Base-by-base conservation (phyloP, 1,140 invertebrate species). In the Diploscapter pachys region DNA sequence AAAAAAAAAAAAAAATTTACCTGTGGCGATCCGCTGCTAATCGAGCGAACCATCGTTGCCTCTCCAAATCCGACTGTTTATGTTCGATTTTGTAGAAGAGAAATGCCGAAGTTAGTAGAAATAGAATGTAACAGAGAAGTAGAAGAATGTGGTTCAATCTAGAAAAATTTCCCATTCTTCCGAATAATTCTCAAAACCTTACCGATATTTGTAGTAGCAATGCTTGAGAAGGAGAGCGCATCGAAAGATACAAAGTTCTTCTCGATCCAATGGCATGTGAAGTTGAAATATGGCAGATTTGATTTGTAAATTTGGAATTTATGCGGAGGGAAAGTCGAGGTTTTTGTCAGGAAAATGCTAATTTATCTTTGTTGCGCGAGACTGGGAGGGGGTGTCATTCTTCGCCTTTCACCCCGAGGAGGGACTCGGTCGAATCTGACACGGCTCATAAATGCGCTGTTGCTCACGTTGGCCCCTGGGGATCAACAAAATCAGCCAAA, bases 191-290 rank as follows among this genome's bases (percentile, higher is more conserved):
- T 2, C 31, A 13, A 64, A 8, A 5, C 31, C 63, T 13, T 52
- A 68, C 66, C 66, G 53, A 55, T 68, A 68, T 68, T 53, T 68
- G 8, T 8, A 55, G 51, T 68, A 68, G 50, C 53, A 51, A 68
- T 68, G 6, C 2, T 68, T 68, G 9, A 68, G 8, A 11, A 52
- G 5, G 6, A 68, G n/a, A 8, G 57, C 5, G 51, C 53, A 52
- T 9, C 31, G 31, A 31, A 31, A 31, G 31, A 31, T 31, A 1
- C 31, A 31, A 31, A 31, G 31, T 31, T 31, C 31, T 31, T 31
- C 31, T 31, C 31, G 0, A 31, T 31, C 51, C 9, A 9, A 68
- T 8, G 6, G 66, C 66, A n/a, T 52, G 66, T 5, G 66, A 68
- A 68, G 2, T 68, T n/a, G 66, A 68, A 52, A 68, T 5, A 31